Percentiles rank a stretch among this genome's conserved stretches.
Evolutionary conservation across 1,140 invertebrate species (phyloP).

Genomic region (Leptinotarsa lineolata): DNA sequence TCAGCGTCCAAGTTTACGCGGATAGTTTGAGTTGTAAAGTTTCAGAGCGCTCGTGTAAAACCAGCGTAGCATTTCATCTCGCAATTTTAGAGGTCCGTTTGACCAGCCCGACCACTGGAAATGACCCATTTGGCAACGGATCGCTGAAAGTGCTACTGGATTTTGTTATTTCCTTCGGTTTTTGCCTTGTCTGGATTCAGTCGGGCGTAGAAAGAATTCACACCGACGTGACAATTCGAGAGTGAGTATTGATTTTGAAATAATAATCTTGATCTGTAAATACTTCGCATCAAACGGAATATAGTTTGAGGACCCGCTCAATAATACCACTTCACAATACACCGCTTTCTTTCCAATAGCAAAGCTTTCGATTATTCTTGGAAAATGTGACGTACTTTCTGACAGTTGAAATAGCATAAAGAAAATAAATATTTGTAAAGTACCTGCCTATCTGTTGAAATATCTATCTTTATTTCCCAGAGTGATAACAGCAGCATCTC

Average conservation of each 20-base stretch:
- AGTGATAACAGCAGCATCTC: no score
- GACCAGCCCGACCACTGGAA: constrained; percentile 1
- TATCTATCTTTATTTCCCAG: no score
- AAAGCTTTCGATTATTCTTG: no score
- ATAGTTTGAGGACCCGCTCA: no score
- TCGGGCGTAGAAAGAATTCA: not conserved
- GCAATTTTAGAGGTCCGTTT: constrained; percentile 1
- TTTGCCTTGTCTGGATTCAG: not conserved
- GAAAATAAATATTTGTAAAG: no score
- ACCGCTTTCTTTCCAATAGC: no score
- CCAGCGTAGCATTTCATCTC: not conserved
- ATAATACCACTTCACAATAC: no score
- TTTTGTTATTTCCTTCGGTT: not conserved
- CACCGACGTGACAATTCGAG: not conserved
- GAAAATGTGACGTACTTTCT: no score
- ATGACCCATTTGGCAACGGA: not conserved
- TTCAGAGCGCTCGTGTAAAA: not conserved
- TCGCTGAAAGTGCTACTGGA: not conserved
- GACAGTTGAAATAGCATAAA: no score
- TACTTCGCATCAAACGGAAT: no score
- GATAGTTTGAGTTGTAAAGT: constrained; percentile 6
- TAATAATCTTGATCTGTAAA: no score
- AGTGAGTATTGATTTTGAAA: not conserved
- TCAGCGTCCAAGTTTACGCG: not conserved
- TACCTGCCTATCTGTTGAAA: no score